Evolutionary conservation across 2,797 vertebrate genomes (phyloP).

Genomic region (Phyllotis vaccarum): DNA sequence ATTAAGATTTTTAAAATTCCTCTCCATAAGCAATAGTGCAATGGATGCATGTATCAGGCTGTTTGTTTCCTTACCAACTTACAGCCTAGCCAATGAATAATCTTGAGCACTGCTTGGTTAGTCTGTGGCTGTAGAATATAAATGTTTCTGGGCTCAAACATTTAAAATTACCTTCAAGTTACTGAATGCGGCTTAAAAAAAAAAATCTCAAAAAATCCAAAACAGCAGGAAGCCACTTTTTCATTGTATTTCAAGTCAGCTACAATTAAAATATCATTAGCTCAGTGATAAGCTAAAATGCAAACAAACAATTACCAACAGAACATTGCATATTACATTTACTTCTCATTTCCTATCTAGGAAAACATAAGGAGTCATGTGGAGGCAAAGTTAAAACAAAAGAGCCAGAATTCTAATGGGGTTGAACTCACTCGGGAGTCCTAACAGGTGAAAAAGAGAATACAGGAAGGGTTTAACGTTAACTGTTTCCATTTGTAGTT

Average conservation of each 20-base stretch:
- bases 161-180: constrained; percentile 83
- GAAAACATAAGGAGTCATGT: constrained; percentile 65
- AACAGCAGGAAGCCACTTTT: constrained; percentile 72
- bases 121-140: constrained; percentile 65
- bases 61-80: not conserved
- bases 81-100: constrained; percentile 70
- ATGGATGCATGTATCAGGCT: constrained; percentile 50
- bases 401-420: not conserved
- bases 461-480: not conserved
- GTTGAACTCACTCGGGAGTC: constrained; percentile 3
- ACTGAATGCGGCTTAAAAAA: constrained; percentile 73
- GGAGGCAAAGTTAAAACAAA: constrained; percentile 25
- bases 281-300: constrained; percentile 71
- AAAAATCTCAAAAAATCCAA: not conserved
- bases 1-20: not conserved
- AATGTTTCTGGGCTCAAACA: constrained; percentile 70
- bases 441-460: not conserved
- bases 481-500: not conserved
- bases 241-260: constrained; percentile 73
- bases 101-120: constrained; percentile 9
- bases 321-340: constrained; percentile 41
- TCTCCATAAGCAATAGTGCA: constrained; percentile 52
- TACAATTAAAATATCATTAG: constrained; percentile 84
- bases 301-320: constrained; percentile 76
- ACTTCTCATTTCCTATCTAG: constrained; percentile 70